Percentiles rank a stretch among this genome's conserved stretches.
Conservation (phyloP, 2,797 vertebrate species). For the Allobates femoralis region DNA sequence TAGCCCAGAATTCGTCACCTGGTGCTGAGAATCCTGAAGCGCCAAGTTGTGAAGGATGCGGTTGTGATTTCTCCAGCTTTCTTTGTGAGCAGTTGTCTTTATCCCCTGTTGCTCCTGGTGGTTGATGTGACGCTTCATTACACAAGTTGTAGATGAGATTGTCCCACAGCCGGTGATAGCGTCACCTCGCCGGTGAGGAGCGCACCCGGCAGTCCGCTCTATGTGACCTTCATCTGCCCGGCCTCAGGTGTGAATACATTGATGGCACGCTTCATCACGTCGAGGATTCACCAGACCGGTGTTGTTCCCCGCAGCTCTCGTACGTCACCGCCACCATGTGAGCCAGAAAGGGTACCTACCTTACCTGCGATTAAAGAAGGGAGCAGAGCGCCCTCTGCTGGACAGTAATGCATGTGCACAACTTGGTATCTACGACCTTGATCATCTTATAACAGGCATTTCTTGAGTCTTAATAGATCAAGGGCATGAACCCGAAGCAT, state of each 20-base stretch:
- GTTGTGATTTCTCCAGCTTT: background rate
- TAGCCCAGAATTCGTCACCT: background rate
- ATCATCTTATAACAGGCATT: background rate
- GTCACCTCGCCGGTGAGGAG: background rate
- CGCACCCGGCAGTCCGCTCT: background rate
- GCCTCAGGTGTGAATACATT: conserved; percentile 29
- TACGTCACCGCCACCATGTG: conserved; percentile 1
- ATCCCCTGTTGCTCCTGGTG: background rate
- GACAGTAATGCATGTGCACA: background rate
- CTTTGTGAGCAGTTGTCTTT: background rate
- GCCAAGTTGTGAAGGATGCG: background rate
- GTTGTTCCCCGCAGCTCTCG: conserved; percentile 25
- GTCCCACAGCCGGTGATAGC: background rate
- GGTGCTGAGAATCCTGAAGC: background rate
- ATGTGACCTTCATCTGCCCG: conserved; percentile 33
- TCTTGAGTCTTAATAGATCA: too few relatives aligned
- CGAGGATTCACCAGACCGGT: conserved; percentile 32
- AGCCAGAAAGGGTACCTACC: background rate
- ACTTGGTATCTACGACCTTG: background rate
- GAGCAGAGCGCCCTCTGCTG: conserved; percentile 36
- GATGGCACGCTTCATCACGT: conserved; percentile 22
- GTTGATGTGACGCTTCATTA: background rate
- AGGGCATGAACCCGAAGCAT: too few relatives aligned
- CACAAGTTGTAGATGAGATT: background rate
- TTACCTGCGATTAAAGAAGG: background rate